These are phyloP conservation scores for Vimba vimba DNA, from an alignment of 2,113 vertebrate genomes.

Conservation along the genomic window DNA sequence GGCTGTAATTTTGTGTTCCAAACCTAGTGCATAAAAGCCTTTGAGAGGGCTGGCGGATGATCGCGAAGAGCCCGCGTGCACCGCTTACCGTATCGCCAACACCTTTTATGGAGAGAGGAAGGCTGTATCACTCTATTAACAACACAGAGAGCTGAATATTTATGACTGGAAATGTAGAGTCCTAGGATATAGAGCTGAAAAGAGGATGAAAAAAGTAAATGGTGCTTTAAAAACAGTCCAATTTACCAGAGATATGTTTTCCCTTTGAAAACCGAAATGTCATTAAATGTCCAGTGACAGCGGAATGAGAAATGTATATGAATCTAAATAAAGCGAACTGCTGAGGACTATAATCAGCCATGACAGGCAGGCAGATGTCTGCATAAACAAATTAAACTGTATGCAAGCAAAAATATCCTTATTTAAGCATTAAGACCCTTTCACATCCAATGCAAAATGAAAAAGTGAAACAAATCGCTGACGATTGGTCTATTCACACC, in stretches of 20 bases:
- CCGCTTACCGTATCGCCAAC: neutral
- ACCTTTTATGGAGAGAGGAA: slow-evolving; percentile 26
- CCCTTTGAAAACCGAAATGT: neutral
- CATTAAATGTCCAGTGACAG: neutral
- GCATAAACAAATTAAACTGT: slow-evolving; percentile 21
- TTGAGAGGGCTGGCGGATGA: neutral
- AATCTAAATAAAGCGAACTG: neutral
- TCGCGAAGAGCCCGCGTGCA: neutral
- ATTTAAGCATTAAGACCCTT: neutral
- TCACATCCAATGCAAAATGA: neutral
- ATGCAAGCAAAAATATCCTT: slow-evolving; percentile 1
- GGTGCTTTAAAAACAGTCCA: slow-evolving; percentile 1
- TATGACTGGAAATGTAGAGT: neutral
- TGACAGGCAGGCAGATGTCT: slow-evolving; percentile 14
- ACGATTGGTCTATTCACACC: neutral
- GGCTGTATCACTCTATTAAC: slow-evolving; percentile 43
- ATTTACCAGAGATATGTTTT: neutral
- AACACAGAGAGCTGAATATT: neutral
- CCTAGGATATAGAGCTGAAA: neutral
- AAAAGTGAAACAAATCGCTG: neutral
- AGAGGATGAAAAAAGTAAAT: slow-evolving; percentile 1
- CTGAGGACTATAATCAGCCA: slow-evolving; percentile 7
- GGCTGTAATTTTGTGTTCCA: slow-evolving; percentile 10
- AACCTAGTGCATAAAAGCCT: slow-evolving; percentile 34
- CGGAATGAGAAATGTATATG: slow-evolving; percentile 3